Base-by-base conservation (phyloP, 2,888 invertebrate species). In the Julus scandinavius region DNA sequence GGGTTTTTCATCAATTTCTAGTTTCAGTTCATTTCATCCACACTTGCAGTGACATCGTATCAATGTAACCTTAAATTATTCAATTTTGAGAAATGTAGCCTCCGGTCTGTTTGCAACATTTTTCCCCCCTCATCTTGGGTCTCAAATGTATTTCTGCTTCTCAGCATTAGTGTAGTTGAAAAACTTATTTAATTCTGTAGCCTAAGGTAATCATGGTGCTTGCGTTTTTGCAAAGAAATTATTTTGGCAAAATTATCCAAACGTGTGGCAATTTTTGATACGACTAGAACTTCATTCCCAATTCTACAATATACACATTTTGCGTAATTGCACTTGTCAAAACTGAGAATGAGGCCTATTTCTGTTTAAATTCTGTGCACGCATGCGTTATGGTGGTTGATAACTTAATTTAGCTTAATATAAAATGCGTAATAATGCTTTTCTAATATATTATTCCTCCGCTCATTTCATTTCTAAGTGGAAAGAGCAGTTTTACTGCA, bases 41-140 rank as follows among this genome's bases (percentile, higher is more conserved):
- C 72, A 7, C 13, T 29, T 29, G 11, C 9, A 72, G 29, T 72
- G 29, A 72, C 72, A 72, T 29, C 72, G 72, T 29, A 72, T 72
- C 72, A 72, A 29, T 72, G 29, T 72, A 72, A 72, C 72, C 72
- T 29, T 72, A 29, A 72, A 72, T 72, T 72, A 72, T 72, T 72
- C 29, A 72, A 72, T 72, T 72, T 72, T 72, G n/a, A 29, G 20
- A 7, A 29, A 2, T 29, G 29, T 72, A 1, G 72, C 72, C 72
- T 29, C 29, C 29, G 72, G 72, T 29, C 29, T 72, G 29, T 29
- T 63, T 63, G 63, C 63, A n/a, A 5, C 20, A 7, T n/a, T 72
- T 45, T 72, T 72, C 29, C 29, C 72, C 29, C 72, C 29, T 29
- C 29, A 72, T 72, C 72, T 72, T 13, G 72, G 2, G 29, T 29